phyloP scores from a whole-genome alignment of 1,140 invertebrate species.

The Drosophila nasuta region DNA sequence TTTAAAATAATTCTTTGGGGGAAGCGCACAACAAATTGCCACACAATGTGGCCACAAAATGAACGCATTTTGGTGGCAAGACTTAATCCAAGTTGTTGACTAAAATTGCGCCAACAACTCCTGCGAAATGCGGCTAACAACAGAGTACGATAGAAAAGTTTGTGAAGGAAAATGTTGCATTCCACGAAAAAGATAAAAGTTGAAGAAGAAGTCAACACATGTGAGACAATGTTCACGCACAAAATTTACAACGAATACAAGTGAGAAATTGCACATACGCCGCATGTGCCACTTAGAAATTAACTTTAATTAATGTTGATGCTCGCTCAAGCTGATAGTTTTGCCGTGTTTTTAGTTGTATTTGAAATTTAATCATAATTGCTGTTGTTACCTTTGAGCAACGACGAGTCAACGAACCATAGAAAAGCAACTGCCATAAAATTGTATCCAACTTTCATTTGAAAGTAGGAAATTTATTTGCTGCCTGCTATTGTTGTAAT shows the following conservation, averaged over 20 bases:
- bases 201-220: constrained; percentile 12
- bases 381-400: constrained; percentile 3
- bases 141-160: background rate
- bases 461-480: constrained; percentile 64
- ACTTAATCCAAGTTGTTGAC: background rate
- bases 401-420: constrained; percentile 37
- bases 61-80: constrained; percentile 30
- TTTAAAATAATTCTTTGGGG: too few species aligned
- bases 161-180: constrained; percentile 37
- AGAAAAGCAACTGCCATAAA: constrained; percentile 15
- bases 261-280: constrained; percentile 54
- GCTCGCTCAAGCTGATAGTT: constrained; percentile 17
- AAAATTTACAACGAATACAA: constrained; percentile 21
- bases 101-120: background rate
- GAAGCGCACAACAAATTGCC: constrained; percentile 9
- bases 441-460: constrained; percentile 50
- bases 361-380: constrained; percentile 27
- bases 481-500: constrained; percentile 24
- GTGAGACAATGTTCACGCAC: constrained; percentile 21
- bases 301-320: constrained; percentile 31
- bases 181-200: constrained; percentile 15
- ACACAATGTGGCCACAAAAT: constrained; percentile 27
- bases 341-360: constrained; percentile 30
- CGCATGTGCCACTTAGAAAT: constrained; percentile 29
- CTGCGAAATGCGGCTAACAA: background rate